phyloP scores from a whole-genome alignment of 2,113 vertebrate genomes.

The Scomber colias region DNA sequence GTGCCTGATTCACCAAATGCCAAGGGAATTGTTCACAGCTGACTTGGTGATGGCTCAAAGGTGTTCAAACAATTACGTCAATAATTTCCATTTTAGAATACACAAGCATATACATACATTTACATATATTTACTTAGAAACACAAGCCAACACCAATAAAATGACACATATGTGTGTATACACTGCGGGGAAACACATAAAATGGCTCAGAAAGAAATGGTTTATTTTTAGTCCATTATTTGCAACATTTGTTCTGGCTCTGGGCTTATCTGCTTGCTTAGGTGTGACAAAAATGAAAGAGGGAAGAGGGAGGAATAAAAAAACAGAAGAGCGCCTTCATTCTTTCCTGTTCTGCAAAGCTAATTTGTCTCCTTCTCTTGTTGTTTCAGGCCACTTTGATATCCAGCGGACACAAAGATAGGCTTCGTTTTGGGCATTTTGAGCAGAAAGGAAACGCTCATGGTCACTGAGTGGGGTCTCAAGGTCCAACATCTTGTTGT shows the following conservation, averaged over 20 bases:
- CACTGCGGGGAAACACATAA: conserved; percentile 2
- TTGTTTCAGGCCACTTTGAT: conserved; percentile 31
- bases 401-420: conserved; percentile 19
- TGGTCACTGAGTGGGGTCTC: conserved; percentile 27
- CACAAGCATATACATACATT: conserved; percentile 54
- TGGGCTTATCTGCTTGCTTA: conserved; percentile 62
- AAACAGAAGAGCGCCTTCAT: conserved; percentile 10
- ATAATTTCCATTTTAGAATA: conserved; percentile 83
- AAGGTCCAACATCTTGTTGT: conserved; percentile 50
- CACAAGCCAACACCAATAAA: conserved; percentile 20
- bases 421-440: conserved; percentile 21
- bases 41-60: conserved; percentile 87
- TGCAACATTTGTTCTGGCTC: conserved; percentile 58
- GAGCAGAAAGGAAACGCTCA: conserved; percentile 9
- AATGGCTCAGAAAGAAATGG: conserved; percentile 16
- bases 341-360: conserved; percentile 8
- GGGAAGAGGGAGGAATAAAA: not conserved
- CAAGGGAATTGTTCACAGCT: conserved; percentile 91
- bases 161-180: not conserved
- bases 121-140: conserved; percentile 51
- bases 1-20: conserved; percentile 83
- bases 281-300: conserved; percentile 50
- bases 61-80: conserved; percentile 83
- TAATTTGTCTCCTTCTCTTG: conserved; percentile 10
- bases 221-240: conserved; percentile 65